Base-by-base conservation (phyloP, 1,140 invertebrate species). In the Rhyzopertha dominica region DNA sequence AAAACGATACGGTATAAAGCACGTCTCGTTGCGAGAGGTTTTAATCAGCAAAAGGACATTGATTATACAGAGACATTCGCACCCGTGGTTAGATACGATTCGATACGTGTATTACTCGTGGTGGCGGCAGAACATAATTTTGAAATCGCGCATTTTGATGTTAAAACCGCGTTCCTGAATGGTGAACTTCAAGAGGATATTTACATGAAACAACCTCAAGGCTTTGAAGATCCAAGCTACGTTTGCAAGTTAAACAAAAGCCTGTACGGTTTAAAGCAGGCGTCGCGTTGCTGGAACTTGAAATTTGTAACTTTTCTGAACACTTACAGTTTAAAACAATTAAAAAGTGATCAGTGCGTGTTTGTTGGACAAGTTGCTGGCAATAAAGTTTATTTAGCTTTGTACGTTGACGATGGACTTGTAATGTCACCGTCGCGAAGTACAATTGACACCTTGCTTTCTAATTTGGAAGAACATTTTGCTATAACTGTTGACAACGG, bases 371-470 rank as follows among this genome's bases (percentile, higher is more conserved):
- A n/a, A n/a, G n/a, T n/a, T n/a, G n/a, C n/a, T n/a, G n/a, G n/a
- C n/a, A n/a, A 42, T 12, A 56, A 53, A 40, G 47, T 66, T 2
- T 54, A 68, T 19, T 23, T 73, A 1, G 56, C 56, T 9, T 49
- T 73, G 3, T 73, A 72, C 63, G 70, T 74, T 12, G 72, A 74
- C 55, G 71, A 74, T 59, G 67, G 64, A 7, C 32, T 70, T 1
- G 23, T 68, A 17, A 49, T 37, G 7, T 28, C 17, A 31, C 37
- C 38, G 8, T n/a, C n/a, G n/a, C n/a, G n/a, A n/a, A n/a, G n/a
- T n/a, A n/a, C n/a, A n/a, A n/a, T n/a, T n/a, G n/a, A n/a, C n/a
- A n/a, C n/a, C n/a, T n/a, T n/a, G n/a, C n/a, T n/a, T n/a, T n/a
- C n/a, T n/a, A n/a, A n/a, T n/a, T n/a, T n/a, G n/a, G n/a, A n/a